Evolutionary conservation across 2,888 invertebrate species (phyloP).

Genomic region (Macroteleia sp.): DNA sequence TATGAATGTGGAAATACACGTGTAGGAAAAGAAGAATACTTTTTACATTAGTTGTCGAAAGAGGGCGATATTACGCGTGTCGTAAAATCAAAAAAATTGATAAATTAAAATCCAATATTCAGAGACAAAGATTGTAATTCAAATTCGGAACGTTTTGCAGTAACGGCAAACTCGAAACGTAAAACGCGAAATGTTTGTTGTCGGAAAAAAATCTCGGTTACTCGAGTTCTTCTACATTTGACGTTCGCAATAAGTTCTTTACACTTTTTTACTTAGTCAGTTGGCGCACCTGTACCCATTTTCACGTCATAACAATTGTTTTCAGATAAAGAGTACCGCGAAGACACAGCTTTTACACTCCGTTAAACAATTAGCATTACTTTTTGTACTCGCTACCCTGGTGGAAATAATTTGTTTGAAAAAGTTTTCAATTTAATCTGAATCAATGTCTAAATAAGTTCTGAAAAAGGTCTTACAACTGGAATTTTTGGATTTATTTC

Average conservation of each 20-base stretch:
- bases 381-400: neutral
- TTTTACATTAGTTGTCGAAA: conserved; percentile 20
- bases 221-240: neutral
- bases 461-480: no score
- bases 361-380: neutral
- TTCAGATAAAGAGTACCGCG: neutral
- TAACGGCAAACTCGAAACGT: neutral
- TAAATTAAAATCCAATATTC: neutral
- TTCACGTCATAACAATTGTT: neutral
- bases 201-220: neutral
- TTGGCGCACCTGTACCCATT: conserved; percentile 5
- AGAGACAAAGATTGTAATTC: conserved; percentile 1
- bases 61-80: neutral
- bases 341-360: neutral
- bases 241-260: neutral
- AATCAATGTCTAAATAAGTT: no score
- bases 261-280: conserved; percentile 1
- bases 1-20: no score
- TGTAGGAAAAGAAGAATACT: conserved; percentile 2
- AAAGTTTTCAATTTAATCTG: no score
- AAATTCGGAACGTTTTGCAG: neutral
- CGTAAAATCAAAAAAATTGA: conserved; percentile 15
- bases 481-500: no score
- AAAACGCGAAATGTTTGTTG: neutral
- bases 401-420: no score